Conservation (phyloP, 2,888 invertebrate genomes). For the Podotricha telesiphe region DNA sequence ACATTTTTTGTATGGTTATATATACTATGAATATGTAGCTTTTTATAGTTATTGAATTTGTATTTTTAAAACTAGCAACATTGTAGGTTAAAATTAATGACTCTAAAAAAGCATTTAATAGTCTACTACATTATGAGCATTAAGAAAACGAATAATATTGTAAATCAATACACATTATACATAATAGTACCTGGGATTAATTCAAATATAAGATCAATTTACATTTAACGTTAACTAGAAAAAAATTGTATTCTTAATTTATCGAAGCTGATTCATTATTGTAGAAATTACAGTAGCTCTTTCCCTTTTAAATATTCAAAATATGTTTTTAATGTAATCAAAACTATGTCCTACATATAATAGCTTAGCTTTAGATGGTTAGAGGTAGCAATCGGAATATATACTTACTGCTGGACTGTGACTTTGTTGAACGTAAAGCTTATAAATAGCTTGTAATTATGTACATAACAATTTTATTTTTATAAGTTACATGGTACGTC, state of each 20-base stretch:
- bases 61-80: slow-evolving; percentile 1
- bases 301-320: background rate
- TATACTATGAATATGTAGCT: background rate
- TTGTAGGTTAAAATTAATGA: background rate
- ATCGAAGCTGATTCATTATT: background rate
- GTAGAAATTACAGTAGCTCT: background rate
- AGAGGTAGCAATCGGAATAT: slow-evolving; percentile 21
- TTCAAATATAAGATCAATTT: slow-evolving; percentile 1
- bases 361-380: slow-evolving; percentile 28
- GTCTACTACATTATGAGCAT: slow-evolving; percentile 4
- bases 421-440: slow-evolving; percentile 21
- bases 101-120: slow-evolving; percentile 20
- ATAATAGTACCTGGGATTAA: background rate
- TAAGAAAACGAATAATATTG: background rate
- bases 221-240: too few species aligned
- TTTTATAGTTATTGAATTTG: background rate
- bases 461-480: slow-evolving; percentile 35
- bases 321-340: slow-evolving; percentile 1
- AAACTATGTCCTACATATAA: slow-evolving; percentile 20
- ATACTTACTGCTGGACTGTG: slow-evolving; percentile 8
- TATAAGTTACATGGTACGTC: slow-evolving; percentile 29
- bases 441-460: slow-evolving; percentile 38
- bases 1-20: background rate
- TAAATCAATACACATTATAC: background rate
- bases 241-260: background rate